Evolutionary conservation across 1,140 invertebrate genomes (phyloP).

Genomic region (Dendrolimus kikuchii): DNA sequence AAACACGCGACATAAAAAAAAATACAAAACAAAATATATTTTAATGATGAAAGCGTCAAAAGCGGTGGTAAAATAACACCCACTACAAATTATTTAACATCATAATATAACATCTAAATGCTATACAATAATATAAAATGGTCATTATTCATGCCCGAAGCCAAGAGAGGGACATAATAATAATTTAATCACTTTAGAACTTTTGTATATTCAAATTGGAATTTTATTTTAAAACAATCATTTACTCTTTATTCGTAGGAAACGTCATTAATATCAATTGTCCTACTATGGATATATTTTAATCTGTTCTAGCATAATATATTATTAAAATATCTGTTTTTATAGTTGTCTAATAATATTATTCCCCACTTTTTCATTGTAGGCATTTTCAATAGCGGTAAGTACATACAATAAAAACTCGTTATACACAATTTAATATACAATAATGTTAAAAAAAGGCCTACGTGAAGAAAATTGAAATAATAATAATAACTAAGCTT

Average conservation of each 20-base stretch:
- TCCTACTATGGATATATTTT: too few relatives aligned
- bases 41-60: slow-evolving; percentile 23
- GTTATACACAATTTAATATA: slow-evolving; percentile 31
- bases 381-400: neutral
- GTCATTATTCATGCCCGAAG: too few relatives aligned
- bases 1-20: slow-evolving; percentile 1
- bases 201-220: too few relatives aligned
- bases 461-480: slow-evolving; percentile 2
- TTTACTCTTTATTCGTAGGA: too few relatives aligned
- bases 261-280: too few relatives aligned
- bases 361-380: too few relatives aligned
- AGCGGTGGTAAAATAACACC: slow-evolving; percentile 22
- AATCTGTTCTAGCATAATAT: too few relatives aligned
- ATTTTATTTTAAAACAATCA: too few relatives aligned
- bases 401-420: slow-evolving; percentile 5
- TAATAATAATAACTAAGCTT: slow-evolving; percentile 7
- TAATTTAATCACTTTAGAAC: too few relatives aligned
- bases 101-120: slow-evolving; percentile 19
- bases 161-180: too few relatives aligned
- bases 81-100: slow-evolving; percentile 24
- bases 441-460: neutral
- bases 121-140: neutral
- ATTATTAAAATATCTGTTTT: too few relatives aligned
- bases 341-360: too few relatives aligned
- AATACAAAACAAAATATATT: slow-evolving; percentile 12